Evolutionary conservation across 2,113 vertebrate genomes (phyloP).

Genomic region (Zosterops lateralis): DNA sequence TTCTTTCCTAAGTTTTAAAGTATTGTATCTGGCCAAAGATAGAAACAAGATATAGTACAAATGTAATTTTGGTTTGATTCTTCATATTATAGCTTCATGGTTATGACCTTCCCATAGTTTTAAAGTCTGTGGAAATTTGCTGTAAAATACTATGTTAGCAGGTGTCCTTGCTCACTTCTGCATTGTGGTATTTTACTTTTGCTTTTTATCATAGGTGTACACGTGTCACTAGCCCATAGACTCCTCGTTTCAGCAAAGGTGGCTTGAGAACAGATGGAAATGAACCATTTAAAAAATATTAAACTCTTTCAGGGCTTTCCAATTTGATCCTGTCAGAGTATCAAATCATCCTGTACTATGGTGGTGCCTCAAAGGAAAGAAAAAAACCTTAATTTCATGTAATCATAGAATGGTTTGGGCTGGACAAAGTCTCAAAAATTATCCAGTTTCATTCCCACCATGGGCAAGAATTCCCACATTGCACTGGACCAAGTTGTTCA

Average conservation of each 20-base stretch:
- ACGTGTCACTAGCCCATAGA: fast-evolving
- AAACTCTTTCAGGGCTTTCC: not conserved
- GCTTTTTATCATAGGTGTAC: too few species aligned
- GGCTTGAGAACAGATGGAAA: not conserved
- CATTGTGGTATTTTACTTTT: not conserved
- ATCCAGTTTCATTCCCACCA: not conserved
- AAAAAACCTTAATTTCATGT: not conserved
- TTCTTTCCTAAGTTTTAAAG: fast-evolving
- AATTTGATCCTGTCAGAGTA: not conserved
- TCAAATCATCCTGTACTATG: too few species aligned
- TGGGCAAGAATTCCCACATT: not conserved
- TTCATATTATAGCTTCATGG: not conserved
- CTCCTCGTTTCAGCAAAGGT: not conserved
- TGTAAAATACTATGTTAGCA: not conserved
- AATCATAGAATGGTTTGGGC: not conserved
- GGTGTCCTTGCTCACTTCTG: not conserved
- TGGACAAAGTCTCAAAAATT: not conserved
- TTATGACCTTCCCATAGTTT: not conserved
- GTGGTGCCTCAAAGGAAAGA: not conserved
- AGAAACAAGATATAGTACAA: not conserved
- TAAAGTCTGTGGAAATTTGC: not conserved
- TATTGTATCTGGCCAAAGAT: not conserved
- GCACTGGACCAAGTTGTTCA: not conserved
- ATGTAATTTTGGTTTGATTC: not conserved
- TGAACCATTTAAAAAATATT: not conserved